Evolutionary conservation across 2,113 vertebrate genomes (phyloP).

Genomic region (Sinosuthora webbiana): DNA sequence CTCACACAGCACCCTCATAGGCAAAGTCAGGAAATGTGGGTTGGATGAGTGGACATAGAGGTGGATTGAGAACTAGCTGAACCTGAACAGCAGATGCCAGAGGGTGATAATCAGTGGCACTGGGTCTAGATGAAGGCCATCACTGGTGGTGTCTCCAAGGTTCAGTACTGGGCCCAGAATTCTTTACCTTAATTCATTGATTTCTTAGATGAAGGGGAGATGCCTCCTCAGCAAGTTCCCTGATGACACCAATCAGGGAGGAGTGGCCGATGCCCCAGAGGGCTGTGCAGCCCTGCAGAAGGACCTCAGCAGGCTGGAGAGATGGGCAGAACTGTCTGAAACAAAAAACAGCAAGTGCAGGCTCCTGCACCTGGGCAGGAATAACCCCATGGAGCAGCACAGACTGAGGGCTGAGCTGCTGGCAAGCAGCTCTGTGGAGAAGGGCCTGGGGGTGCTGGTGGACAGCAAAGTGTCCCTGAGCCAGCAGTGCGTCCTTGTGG

Average conservation of each 20-base stretch:
- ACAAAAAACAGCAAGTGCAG: neutral
- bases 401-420: neutral
- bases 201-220: neutral
- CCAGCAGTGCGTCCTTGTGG: neutral
- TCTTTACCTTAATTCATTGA: neutral
- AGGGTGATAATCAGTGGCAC: neutral
- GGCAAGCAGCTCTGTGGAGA: neutral
- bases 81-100: neutral
- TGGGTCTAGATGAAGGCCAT: neutral
- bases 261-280: neutral
- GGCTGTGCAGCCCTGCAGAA: neutral
- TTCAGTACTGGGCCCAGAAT: neutral
- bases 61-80: neutral
- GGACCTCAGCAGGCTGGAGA: neutral
- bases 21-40: neutral
- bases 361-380: neutral
- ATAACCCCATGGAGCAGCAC: neutral
- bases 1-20: neutral
- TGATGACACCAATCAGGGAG: neutral
- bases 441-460: neutral
- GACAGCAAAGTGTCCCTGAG: neutral
- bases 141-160: neutral
- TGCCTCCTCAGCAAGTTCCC: neutral
- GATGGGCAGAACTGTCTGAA: neutral
- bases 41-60: neutral